A percentile compares a stretch with the other conserved stretches of the same genome.
phyloP scores from a whole-genome alignment of 2,113 vertebrate species.

The Thunnus maccoyii region DNA sequence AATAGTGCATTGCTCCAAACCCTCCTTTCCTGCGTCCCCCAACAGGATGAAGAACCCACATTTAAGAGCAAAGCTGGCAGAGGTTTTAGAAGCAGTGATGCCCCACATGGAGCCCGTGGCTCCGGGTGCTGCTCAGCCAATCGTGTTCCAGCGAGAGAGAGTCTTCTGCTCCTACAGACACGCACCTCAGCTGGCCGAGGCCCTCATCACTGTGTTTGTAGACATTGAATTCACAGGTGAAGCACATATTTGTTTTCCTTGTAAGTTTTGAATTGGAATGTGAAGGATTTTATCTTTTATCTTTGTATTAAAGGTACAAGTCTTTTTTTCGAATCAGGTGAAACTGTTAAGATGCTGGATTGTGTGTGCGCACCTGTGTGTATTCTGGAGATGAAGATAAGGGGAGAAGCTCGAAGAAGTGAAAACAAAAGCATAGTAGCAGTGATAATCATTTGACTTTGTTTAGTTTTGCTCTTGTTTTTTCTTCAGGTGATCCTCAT shows the following conservation, averaged over 20 bases:
- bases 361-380: slow-evolving; percentile 7
- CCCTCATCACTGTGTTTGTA: slow-evolving; percentile 97
- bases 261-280: not conserved
- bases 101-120: slow-evolving; percentile 92
- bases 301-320: too few species aligned
- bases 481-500: slow-evolving; percentile 93
- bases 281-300: too few species aligned
- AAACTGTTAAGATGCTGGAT: not conserved
- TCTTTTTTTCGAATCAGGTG: not conserved
- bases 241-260: not conserved
- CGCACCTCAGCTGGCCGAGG: slow-evolving; percentile 92
- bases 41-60: slow-evolving; percentile 98
- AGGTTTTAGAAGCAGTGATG: slow-evolving; percentile 98
- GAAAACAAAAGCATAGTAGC: not conserved
- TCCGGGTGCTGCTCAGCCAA: slow-evolving; percentile 86
- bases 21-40: not conserved
- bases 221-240: slow-evolving; percentile 99
- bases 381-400: slow-evolving; percentile 19
- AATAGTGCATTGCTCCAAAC: not conserved
- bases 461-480: not conserved
- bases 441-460: not conserved
- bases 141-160: slow-evolving; percentile 93
- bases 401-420: slow-evolving; percentile 4
- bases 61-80: slow-evolving; percentile 95
- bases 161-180: slow-evolving; percentile 92